phyloP scores from a whole-genome alignment of 2,797 vertebrate genomes.

The Arrhamphus sclerolepis region DNA sequence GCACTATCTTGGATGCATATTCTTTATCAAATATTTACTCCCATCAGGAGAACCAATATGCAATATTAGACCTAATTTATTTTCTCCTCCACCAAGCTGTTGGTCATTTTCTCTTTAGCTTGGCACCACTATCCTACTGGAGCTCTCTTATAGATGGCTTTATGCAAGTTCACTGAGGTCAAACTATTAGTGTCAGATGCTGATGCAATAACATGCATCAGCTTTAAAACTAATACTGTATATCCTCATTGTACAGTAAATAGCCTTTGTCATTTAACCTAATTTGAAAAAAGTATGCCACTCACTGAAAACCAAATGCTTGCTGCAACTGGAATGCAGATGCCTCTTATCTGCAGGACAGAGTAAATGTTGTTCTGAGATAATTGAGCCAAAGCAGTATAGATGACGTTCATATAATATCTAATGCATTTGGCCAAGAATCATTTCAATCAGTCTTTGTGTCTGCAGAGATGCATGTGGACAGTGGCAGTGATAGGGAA shows the following conservation, averaged over 20 bases:
- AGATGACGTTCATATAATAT: conserved; percentile 64
- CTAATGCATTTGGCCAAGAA: conserved; percentile 67
- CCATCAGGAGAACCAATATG: conserved; percentile 11
- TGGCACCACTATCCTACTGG: conserved; percentile 20
- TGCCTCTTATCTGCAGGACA: conserved; percentile 39
- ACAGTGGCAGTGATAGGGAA: conserved; percentile 65
- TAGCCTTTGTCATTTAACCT: conserved; percentile 69
- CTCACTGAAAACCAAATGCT: conserved; percentile 52
- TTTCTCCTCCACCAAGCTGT: conserved; percentile 22
- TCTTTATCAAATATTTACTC: conserved; percentile 15
- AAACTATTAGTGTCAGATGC: conserved; percentile 56
- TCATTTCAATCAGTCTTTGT: conserved; percentile 49
- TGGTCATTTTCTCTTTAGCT: conserved; percentile 25
- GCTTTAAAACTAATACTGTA: conserved; percentile 44
- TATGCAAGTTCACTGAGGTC: conserved; percentile 35
- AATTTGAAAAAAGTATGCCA: conserved; percentile 53
- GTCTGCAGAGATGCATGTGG: conserved; percentile 52
- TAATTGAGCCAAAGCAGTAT: conserved; percentile 58
- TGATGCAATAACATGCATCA: conserved; percentile 53
- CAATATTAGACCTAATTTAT: conserved; percentile 22
- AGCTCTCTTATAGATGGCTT: conserved; percentile 35
- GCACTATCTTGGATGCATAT: conserved; percentile 16
- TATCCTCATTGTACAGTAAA: conserved; percentile 47
- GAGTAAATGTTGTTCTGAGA: conserved; percentile 65
- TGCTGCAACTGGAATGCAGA: conserved; percentile 56